Base-by-base conservation (phyloP, 2,797 vertebrate genomes). In the Sebastes hubbsi region DNA sequence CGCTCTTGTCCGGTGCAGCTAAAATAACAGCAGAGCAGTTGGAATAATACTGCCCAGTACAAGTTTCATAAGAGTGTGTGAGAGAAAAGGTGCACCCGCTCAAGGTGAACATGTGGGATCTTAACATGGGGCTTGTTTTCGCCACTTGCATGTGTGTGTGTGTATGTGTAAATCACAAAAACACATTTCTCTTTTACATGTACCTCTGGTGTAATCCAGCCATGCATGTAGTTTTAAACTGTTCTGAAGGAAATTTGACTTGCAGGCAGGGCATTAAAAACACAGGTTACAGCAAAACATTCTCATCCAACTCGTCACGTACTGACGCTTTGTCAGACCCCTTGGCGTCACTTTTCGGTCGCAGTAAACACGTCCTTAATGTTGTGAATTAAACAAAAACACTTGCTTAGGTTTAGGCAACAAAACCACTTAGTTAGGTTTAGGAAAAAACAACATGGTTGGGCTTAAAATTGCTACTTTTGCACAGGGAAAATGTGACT, bases 21-120 rank as follows among this genome's bases (percentile, higher is more conserved):
- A 88, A 89, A 91, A 88, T 78, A 92, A 93, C 82, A 93, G 67
- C 42, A 22, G 75, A 80, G 75, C 76, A 87, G 80, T 92, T 86
- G 79, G 78, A 92, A 90, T 89, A 89, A 84, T 87, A 89, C 78
- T 58, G 27, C 66, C 59, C 42, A 76, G 83, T 72, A 81, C 80
- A 83, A 75, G 81, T 92, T 90, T 83, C 70, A 85, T 82, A 82
- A 85, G 73, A 72, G 80, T 80, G 81, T 80, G 61, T 64, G 78
- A 81, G 76, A 56, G 75, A 66, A 78, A 86, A 73, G 73, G 81
- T 81, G 79, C 36, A 72, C n/a, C 36, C 18, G 62, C 65, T 78
- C 69, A 67, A 83, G 78, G 82, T 87, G 74, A 85, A 83, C 82
- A 79, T 89, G 81, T 86, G 74, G 78, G 75, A 72, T 80, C 30